Conservation (phyloP, 1,140 invertebrate genomes). For the Macrocentrus cingulum region DNA sequence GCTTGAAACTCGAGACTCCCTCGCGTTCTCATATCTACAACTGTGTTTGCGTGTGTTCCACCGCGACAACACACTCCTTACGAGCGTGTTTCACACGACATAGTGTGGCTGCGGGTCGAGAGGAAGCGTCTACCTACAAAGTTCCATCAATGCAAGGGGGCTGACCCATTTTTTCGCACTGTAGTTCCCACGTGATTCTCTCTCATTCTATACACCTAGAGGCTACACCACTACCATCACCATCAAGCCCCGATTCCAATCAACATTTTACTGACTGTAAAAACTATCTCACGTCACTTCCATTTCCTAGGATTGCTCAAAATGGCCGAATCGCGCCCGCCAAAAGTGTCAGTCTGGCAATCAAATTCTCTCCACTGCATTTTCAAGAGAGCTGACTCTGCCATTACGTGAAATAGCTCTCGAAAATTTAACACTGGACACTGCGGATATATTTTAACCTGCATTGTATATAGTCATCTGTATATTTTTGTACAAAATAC, state of each 20-base stretch:
- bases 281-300: too few relatives aligned
- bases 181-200: slow-evolving; percentile 42
- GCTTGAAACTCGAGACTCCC: slow-evolving; percentile 41
- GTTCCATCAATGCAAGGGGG: slow-evolving; percentile 9
- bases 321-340: not conserved
- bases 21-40: slow-evolving; percentile 10
- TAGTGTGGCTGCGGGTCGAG: not conserved
- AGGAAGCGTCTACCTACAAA: slow-evolving; percentile 3
- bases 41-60: slow-evolving; percentile 26
- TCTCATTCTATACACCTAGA: slow-evolving; percentile 37
- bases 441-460: too few relatives aligned
- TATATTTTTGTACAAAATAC: too few relatives aligned
- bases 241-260: slow-evolving; percentile 37
- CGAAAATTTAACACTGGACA: too few relatives aligned
- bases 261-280: slow-evolving; percentile 37
- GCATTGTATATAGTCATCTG: too few relatives aligned
- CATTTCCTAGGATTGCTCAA: not conserved
- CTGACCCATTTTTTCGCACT: slow-evolving; percentile 41
- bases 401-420: too few relatives aligned
- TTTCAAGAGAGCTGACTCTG: too few relatives aligned
- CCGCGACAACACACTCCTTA: slow-evolving; percentile 6
- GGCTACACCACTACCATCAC: slow-evolving; percentile 29
- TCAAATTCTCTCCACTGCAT: too few relatives aligned
- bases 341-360: not conserved
- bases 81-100: slow-evolving; percentile 5